Percentiles rank a stretch among this genome's conserved stretches.
phyloP scores from a whole-genome alignment of 2,113 vertebrate genomes.

The Abramis brama region DNA sequence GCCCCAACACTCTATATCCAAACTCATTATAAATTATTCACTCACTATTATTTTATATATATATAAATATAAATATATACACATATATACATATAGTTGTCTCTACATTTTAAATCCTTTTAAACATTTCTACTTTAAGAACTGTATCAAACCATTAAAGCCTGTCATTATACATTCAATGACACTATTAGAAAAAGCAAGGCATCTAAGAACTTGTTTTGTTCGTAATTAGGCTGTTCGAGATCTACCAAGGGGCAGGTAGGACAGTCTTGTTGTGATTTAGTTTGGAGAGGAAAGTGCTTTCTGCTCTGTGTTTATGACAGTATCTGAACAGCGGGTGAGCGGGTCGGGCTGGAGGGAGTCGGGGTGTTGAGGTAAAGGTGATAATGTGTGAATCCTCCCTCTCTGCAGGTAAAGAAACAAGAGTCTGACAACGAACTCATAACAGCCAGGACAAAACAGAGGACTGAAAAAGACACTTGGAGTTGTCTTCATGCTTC shows the following conservation, averaged over 20 bases:
- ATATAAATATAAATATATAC: too few species aligned
- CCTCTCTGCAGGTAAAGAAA: constrained; percentile 41
- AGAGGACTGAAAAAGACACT: not conserved
- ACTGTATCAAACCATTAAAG: not conserved
- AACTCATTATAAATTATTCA: too few species aligned
- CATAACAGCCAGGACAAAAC: not conserved
- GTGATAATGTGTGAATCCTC: constrained; percentile 49
- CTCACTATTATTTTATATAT: too few species aligned
- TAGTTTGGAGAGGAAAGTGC: constrained; percentile 11
- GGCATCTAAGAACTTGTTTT: not conserved
- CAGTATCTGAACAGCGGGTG: constrained; percentile 3
- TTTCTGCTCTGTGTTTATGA: constrained; percentile 25
- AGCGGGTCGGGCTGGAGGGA: constrained; percentile 32
- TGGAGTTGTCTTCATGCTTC: not conserved
- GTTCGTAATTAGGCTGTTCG: constrained; percentile 39
- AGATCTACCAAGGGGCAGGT: not conserved
- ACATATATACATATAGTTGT: too few species aligned
- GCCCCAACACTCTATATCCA: not conserved
- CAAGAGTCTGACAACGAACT: constrained; percentile 2
- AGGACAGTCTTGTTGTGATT: constrained; percentile 15
- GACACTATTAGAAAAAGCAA: not conserved
- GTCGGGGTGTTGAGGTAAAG: constrained; percentile 22
- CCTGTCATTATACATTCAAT: not conserved
- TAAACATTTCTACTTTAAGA: not conserved
- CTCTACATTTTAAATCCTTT: not conserved